Percentiles rank a stretch among this genome's conserved stretches.
Conservation (phyloP, 2,888 invertebrate species). For the Phortica magna region DNA sequence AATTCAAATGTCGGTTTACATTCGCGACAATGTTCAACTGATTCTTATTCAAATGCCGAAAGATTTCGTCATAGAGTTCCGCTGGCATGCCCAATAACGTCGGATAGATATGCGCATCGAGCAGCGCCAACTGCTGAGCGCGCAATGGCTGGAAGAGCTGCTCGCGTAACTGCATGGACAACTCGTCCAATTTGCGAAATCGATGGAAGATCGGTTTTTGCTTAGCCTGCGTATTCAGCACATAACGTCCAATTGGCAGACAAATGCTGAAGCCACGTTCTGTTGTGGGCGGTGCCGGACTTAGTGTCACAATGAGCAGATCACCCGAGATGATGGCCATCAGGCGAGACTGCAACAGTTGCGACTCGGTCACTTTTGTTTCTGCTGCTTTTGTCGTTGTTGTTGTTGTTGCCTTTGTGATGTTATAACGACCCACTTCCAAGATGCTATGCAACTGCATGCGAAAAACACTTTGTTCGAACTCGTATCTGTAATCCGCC, state of each 20-base stretch:
- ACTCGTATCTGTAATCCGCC: conserved; percentile 34
- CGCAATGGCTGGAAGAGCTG: conserved; percentile 80
- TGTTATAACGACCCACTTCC: background rate
- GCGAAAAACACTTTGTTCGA: conserved; percentile 40
- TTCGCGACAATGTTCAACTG: conserved; percentile 67
- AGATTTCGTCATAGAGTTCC: conserved; percentile 68
- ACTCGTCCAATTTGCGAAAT: conserved; percentile 77
- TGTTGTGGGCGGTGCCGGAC: conserved; percentile 56
- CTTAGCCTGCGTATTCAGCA: conserved; percentile 61
- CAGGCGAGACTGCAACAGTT: conserved; percentile 52
- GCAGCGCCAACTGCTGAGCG: conserved; percentile 78
- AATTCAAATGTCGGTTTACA: conserved; percentile 59
- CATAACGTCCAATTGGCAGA: conserved; percentile 73
- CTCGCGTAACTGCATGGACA: conserved; percentile 80
- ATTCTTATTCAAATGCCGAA: conserved; percentile 61
- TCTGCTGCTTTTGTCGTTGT: background rate
- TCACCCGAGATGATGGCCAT: conserved; percentile 72
- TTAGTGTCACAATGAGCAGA: conserved; percentile 68
- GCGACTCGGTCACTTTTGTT: background rate
- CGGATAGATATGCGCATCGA: conserved; percentile 65
- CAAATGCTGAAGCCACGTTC: conserved; percentile 68
- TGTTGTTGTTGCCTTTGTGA: background rate
- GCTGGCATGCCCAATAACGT: conserved; percentile 76
- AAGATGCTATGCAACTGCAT: conserved; percentile 53
- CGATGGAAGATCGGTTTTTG: conserved; percentile 62